A percentile compares a stretch with the other conserved stretches of the same genome.
phyloP scores from a whole-genome alignment of 2,888 invertebrate genomes.

The Junonia oenone region DNA sequence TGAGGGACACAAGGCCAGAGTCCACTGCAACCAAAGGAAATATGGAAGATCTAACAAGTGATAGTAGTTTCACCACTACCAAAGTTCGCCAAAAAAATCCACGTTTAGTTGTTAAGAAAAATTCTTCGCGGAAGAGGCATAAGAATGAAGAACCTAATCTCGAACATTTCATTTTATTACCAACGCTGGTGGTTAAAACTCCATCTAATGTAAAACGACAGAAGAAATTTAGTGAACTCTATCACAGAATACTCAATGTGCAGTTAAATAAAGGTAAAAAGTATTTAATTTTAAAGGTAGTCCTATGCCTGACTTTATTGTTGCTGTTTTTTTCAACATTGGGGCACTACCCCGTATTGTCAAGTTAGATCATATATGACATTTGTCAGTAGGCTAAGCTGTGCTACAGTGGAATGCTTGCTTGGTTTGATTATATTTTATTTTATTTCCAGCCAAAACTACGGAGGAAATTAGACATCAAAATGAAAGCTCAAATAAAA shows the following conservation, averaged over 20 bases:
- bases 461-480: too few species aligned
- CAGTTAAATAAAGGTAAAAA: slow-evolving; percentile 57
- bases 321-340: too few species aligned
- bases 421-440: too few species aligned
- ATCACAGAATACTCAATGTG: slow-evolving; percentile 61
- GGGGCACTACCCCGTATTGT: too few species aligned
- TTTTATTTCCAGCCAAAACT: too few species aligned
- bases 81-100: slow-evolving; percentile 44
- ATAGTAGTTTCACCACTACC: slow-evolving; percentile 43
- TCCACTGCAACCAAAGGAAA: not conserved
- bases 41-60: slow-evolving; percentile 40
- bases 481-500: too few species aligned
- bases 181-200: slow-evolving; percentile 64
- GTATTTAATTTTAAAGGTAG: too few species aligned
- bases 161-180: slow-evolving; percentile 64
- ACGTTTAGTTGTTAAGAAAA: slow-evolving; percentile 57
- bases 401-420: too few species aligned
- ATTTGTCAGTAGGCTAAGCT: too few species aligned
- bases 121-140: slow-evolving; percentile 46
- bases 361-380: too few species aligned
- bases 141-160: slow-evolving; percentile 53
- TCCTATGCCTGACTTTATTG: too few species aligned
- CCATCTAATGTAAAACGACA: slow-evolving; percentile 67
- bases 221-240: slow-evolving; percentile 67
- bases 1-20: slow-evolving; percentile 24